Evolutionary conservation across 1,140 invertebrate species (phyloP), one percentile per base, ranked within the genome.

Genomic region (Pseudomyrmex sp.): DNA sequence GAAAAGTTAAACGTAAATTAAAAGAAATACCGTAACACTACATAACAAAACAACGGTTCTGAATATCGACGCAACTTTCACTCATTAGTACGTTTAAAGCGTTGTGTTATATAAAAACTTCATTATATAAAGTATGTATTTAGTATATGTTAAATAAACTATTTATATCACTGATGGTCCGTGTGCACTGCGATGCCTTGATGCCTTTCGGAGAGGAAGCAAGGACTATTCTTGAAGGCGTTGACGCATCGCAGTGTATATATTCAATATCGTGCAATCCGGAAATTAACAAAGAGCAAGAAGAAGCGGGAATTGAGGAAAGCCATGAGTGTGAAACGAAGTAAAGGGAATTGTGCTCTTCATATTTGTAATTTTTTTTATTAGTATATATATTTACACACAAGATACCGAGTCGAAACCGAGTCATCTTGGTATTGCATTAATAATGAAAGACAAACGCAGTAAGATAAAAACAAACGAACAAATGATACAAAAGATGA

Each of bases 381-480:
- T 93, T 93, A 91, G 90, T 92, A 91, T 93, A 35, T 35, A 93
- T 93, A 88, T 93, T 86, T 89, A 88, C 87, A 93, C 88, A 90
- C 91, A 93, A 93, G 92, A 93, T 90, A 91, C 85, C 82, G 88
- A 84, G 87, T 93, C 90, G 87, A 91, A 85, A 85, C 87, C 87
- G 89, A 93, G 85, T 91, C 80, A 93, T 92, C 92, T 93, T 93
- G 92, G 89, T 91, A 92, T 93, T 94, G 93, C 92, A 94, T 93
- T 93, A 91, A 93, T 93, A 93, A 93, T 94, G 93, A 94, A 94
- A 93, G 93, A 94, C 93, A 94, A 94, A 94, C 92, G 93, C 92
- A 94, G 90, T 93, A 94, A 93, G 92, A 93, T 93, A 94, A 92
- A 93, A 93, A 93, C 92, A 93, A 94, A 94, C 91, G 90, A 93